Evolutionary conservation across 2,888 invertebrate species (phyloP).

Genomic region (Diaphora mendica): DNA sequence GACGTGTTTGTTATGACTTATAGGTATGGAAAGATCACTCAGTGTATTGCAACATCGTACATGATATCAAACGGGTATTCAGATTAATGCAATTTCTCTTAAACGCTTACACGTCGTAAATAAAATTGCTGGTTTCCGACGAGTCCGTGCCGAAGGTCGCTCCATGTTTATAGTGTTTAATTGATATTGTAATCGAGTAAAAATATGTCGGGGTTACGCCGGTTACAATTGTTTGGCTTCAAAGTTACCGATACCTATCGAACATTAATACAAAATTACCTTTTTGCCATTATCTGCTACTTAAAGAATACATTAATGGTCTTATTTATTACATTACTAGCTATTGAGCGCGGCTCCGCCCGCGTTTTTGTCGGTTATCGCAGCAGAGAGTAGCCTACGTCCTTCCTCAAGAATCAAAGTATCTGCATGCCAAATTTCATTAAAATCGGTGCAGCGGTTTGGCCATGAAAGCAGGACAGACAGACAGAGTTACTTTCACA

Average conservation of each 20-base stretch:
- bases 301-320: conserved; percentile 10
- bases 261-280: conserved; percentile 43
- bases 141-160: conserved; percentile 69
- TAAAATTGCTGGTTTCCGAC: conserved; percentile 82
- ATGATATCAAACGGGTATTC: conserved; percentile 86
- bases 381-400: too few species aligned
- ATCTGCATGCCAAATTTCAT: too few species aligned
- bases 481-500: too few species aligned
- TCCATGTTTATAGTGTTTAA: conserved; percentile 73
- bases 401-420: too few species aligned
- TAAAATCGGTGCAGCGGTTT: too few species aligned
- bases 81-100: conserved; percentile 87
- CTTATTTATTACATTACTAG: neutral
- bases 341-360: too few species aligned
- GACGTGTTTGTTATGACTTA: conserved; percentile 59
- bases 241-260: conserved; percentile 48
- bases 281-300: conserved; percentile 23
- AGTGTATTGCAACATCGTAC: conserved; percentile 84
- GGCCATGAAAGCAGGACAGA: too few species aligned
- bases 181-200: conserved; percentile 71
- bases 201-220: conserved; percentile 56
- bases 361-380: too few species aligned
- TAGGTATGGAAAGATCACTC: conserved; percentile 59
- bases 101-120: conserved; percentile 86
- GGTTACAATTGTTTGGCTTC: conserved; percentile 57